Evolutionary conservation across 2,888 invertebrate species (phyloP), one percentile per base, ranked within the genome.

Genomic region (Hydropsyche betteni): DNA sequence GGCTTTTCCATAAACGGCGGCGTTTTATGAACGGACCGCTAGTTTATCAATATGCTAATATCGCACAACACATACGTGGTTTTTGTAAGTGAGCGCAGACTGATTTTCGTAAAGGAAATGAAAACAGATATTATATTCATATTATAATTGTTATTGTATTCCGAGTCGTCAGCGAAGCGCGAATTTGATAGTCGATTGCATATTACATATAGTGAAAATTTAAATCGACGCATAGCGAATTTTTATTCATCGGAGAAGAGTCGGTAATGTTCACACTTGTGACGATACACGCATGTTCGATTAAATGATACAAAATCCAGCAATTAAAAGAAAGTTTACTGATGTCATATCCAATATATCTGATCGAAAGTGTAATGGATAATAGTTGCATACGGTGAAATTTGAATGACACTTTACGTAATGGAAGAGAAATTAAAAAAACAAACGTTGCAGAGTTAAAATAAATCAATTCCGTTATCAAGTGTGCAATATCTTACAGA

Each of bases 151-250:
- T 24, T 24, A 24, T 24, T 24, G 24, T 24, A 2, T 24, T 24
- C 24, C 24, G 24, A 24, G 24, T 16, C 58, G 58, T 64, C 36
- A 36, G 34, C 64, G 64, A 64, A 64, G 33, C 36, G 64, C 34
- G 14, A 64, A 64, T 34, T 64, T 36, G 34, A 36, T 36, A 12
- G 64, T n/a, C 34, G 64, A 36, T 36, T 64, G 64, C 64, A 64
- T 34, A 64, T 36, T 36, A 12, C 64, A 64, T 12, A 12, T 33
- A n/a, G 64, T 64, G n/a, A 64, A 36, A 58, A 64, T 64, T 8
- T n/a, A 64, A 64, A 64, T 64, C 36, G 10, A 16, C 61, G 24
- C 16, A 51, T 44, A 44, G 14, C 5, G 16, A 16, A 58, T 58
- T 58, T 58, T 4, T 44, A 44, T 44, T 44, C 10, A 44, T 44